Evolutionary conservation across 2,113 vertebrate species (phyloP).

Genomic region (Albula goreensis): DNA sequence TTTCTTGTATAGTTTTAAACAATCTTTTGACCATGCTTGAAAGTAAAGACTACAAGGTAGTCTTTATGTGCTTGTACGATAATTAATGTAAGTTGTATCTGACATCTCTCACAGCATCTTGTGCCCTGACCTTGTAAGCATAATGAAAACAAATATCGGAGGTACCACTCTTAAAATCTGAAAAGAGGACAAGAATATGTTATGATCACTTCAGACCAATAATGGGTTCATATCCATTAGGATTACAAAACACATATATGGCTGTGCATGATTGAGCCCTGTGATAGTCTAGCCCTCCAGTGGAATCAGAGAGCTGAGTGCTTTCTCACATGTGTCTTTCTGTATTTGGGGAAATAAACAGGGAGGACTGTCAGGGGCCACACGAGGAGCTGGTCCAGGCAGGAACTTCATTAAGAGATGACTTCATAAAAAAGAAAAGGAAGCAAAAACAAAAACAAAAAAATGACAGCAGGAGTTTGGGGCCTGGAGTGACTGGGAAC

Average conservation of each 20-base stretch:
- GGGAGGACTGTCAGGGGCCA: not conserved
- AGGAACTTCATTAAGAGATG: slow-evolving; percentile 33
- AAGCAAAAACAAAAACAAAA: slow-evolving; percentile 22
- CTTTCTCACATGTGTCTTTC: slow-evolving; percentile 53
- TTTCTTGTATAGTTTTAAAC: slow-evolving; percentile 34
- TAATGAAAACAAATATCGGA: not conserved
- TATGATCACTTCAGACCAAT: not conserved
- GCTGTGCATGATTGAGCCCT: slow-evolving; percentile 35
- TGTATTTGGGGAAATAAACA: not conserved
- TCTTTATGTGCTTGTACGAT: not conserved
- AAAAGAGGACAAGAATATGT: not conserved
- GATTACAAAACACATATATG: slow-evolving; percentile 18
- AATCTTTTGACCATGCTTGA: slow-evolving; percentile 13
- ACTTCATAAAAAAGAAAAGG: slow-evolving; percentile 17
- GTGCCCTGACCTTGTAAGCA: not conserved
- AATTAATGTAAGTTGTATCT: not conserved
- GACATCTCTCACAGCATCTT: not conserved
- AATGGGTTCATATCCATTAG: slow-evolving; percentile 8
- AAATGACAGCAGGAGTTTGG: slow-evolving; percentile 30
- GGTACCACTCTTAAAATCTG: not conserved
- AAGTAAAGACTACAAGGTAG: not conserved
- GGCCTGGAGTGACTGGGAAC: slow-evolving; percentile 26
- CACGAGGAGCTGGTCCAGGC: not conserved
- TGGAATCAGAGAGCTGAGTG: slow-evolving; percentile 50
- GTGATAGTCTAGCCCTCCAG: slow-evolving; percentile 57